phyloP scores from a whole-genome alignment of 2,888 invertebrate genomes.

The Neoaliturus tenellus region DNA sequence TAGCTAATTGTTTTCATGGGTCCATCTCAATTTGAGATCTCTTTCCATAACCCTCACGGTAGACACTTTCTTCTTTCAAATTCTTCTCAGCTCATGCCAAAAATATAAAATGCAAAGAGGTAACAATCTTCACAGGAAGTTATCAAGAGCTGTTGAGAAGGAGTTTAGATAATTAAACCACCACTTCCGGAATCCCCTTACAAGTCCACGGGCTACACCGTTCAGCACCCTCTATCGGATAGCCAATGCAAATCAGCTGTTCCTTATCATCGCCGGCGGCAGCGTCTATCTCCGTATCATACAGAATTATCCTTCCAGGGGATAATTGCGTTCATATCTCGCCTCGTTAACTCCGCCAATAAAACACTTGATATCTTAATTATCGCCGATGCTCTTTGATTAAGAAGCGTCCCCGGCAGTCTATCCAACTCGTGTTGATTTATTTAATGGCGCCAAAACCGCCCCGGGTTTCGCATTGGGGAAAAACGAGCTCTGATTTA shows the following conservation, averaged over 20 bases:
- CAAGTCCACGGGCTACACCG: not conserved
- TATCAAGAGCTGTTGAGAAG: no score
- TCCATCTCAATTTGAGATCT: no score
- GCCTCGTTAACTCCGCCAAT: slow-evolving; percentile 4
- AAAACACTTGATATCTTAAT: slow-evolving; percentile 42
- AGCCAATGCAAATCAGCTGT: not conserved
- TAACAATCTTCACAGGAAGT: no score
- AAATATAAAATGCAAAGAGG: no score
- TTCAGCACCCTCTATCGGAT: not conserved
- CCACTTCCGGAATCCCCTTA: not conserved
- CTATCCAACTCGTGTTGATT: not conserved
- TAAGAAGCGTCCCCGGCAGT: not conserved
- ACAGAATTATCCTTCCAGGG: not conserved
- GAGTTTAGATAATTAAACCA: not conserved
- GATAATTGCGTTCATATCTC: not conserved
- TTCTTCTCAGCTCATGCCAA: no score
- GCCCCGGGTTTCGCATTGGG: not conserved
- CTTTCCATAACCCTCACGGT: no score
- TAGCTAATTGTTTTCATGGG: no score
- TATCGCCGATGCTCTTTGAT: slow-evolving; percentile 35
- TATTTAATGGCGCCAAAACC: slow-evolving; percentile 23
- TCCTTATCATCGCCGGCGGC: not conserved
- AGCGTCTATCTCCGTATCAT: not conserved
- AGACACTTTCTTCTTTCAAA: no score
- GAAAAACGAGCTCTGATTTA: not conserved